A percentile compares a stretch with the other conserved stretches of the same genome.
Evolutionary conservation across 2,888 invertebrate species (phyloP).

Genomic region (Exephanes ischioxanthus): DNA sequence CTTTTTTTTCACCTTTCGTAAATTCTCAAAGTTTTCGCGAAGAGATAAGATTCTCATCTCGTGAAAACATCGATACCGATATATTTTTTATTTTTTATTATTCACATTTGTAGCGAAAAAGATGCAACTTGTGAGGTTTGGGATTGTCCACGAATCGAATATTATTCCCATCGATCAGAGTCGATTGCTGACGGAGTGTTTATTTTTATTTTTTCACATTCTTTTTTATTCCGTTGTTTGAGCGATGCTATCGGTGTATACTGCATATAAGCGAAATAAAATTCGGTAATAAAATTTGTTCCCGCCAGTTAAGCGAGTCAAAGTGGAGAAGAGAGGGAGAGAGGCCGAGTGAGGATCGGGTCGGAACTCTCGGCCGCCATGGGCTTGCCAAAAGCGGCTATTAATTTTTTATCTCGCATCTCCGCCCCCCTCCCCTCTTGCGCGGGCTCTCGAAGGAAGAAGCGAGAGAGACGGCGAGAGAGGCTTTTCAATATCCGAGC

Average conservation of each 20-base stretch:
- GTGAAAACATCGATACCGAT: background rate
- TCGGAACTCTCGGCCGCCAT: conserved; percentile 63
- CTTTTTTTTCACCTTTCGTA: background rate
- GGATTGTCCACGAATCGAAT: background rate
- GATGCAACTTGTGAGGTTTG: background rate
- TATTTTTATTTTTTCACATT: background rate
- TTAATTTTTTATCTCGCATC: conserved; percentile 84
- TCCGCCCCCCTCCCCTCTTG: conserved; percentile 73
- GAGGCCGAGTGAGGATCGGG: conserved; percentile 57
- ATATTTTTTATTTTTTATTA: background rate
- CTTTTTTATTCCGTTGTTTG: conserved; percentile 31
- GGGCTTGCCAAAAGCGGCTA: conserved; percentile 83
- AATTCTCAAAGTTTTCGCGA: background rate
- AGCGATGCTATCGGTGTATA: conserved; percentile 40
- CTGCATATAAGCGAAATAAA: conserved; percentile 74
- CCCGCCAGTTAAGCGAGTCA: conserved; percentile 80
- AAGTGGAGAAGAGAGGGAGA: conserved; percentile 57
- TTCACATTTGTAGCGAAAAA: background rate
- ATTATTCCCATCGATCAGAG: conserved; percentile 32
- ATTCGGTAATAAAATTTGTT: conserved; percentile 85
- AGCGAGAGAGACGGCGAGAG: conserved; percentile 48
- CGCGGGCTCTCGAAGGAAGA: conserved; percentile 36
- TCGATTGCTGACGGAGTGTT: conserved; percentile 2
- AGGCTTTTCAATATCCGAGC: conserved; percentile 77
- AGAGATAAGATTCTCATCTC: conserved; percentile 5